Percentiles rank a stretch among this genome's conserved stretches.
Evolutionary conservation across 1,140 invertebrate species (phyloP).

Genomic region (Scaptodrosophila lebanonensis): DNA sequence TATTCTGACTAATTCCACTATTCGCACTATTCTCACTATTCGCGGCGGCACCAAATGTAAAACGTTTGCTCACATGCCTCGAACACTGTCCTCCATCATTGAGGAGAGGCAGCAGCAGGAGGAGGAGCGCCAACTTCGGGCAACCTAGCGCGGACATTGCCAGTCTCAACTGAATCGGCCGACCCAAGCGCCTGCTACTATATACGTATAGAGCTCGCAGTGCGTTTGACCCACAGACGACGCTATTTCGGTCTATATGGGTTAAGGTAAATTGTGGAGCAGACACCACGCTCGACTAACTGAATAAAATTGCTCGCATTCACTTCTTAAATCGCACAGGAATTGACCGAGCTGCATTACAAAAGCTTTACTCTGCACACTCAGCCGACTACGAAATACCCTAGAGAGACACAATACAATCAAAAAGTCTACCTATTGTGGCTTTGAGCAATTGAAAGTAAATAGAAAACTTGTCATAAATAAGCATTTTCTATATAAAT

Average conservation of each 20-base stretch:
- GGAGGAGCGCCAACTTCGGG: constrained; percentile 13
- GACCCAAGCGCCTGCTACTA: constrained; percentile 28
- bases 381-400: neutral
- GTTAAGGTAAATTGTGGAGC: neutral
- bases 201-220: constrained; percentile 38
- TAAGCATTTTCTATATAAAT: too few species aligned
- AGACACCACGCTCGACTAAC: constrained; percentile 4
- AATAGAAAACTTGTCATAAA: too few species aligned
- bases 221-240: constrained; percentile 36
- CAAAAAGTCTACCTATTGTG: constrained; percentile 4
- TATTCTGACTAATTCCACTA: constrained; percentile 27
- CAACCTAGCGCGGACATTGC: constrained; percentile 41
- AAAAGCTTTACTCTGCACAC: constrained; percentile 1
- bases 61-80: constrained; percentile 1
- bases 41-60: constrained; percentile 34
- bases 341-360: constrained; percentile 48
- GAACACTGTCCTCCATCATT: constrained; percentile 6
- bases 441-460: too few species aligned
- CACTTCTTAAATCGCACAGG: constrained; percentile 31
- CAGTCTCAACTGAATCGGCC: constrained; percentile 44
- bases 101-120: constrained; percentile 19
- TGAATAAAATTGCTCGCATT: constrained; percentile 33
- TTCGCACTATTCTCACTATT: constrained; percentile 45
- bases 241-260: too few species aligned
- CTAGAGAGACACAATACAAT: constrained; percentile 1